Evolutionary conservation across 2,888 invertebrate species (phyloP).

Genomic region (Lycophotia porphyrea): DNA sequence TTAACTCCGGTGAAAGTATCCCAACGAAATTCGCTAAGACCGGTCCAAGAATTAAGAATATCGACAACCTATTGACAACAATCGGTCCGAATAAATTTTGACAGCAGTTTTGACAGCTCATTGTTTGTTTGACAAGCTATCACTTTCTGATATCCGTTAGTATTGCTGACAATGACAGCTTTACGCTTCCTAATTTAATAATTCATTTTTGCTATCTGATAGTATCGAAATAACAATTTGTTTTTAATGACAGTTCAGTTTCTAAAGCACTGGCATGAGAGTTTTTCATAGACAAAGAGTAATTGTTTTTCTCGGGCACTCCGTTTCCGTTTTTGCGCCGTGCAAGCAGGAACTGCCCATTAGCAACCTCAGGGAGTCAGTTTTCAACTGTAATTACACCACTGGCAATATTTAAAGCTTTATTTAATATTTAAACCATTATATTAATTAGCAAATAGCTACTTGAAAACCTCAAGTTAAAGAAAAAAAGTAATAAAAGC

Average conservation of each 20-base stretch:
- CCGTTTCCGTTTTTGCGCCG: conserved; percentile 61
- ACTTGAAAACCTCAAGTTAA: conserved; percentile 21
- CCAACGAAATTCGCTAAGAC: conserved; percentile 67
- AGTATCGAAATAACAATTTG: conserved; percentile 44
- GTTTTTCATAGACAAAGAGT: conserved; percentile 68
- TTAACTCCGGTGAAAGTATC: conserved; percentile 74
- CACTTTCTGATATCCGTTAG: conserved; percentile 54
- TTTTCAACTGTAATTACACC: conserved; percentile 40
- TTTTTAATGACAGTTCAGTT: conserved; percentile 64
- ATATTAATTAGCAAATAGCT: conserved; percentile 1
- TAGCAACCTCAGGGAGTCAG: conserved; percentile 47
- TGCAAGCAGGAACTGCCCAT: conserved; percentile 62
- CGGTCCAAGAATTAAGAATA: conserved; percentile 70
- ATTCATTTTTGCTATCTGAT: conserved; percentile 40
- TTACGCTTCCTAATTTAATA: conserved; percentile 49
- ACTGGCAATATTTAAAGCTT: not conserved
- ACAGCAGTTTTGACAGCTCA: conserved; percentile 56
- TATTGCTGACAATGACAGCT: conserved; percentile 48
- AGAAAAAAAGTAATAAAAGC: conserved; percentile 52
- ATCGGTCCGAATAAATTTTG: conserved; percentile 51
- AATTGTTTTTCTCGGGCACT: conserved; percentile 68
- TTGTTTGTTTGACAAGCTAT: conserved; percentile 62
- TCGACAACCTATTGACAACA: conserved; percentile 63
- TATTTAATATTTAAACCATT: conserved; percentile 1
- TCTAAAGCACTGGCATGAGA: conserved; percentile 62